Conservation (phyloP, 2,888 invertebrate species). For the Ennomos fuscantarius region DNA sequence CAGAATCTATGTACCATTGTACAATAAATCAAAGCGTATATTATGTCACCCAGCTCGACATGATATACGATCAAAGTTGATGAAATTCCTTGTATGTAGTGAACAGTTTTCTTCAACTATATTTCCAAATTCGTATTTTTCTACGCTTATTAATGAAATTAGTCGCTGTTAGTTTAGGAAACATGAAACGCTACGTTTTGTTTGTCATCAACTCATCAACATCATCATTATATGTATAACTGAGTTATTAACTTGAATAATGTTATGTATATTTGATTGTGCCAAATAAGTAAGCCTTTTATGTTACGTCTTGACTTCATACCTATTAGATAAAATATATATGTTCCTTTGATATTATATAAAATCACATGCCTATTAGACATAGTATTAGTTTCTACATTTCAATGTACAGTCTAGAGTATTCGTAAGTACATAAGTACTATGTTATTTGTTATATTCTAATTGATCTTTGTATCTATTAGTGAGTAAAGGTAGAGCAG, state of each 20-base stretch:
- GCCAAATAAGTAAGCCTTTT: slow-evolving; percentile 37
- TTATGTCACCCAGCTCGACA: slow-evolving; percentile 65
- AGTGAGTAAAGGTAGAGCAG: slow-evolving; percentile 65
- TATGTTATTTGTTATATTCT: slow-evolving; percentile 56
- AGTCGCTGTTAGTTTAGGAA: slow-evolving; percentile 39
- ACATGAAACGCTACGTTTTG: slow-evolving; percentile 31
- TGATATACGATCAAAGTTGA: slow-evolving; percentile 37
- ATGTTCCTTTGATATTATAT: slow-evolving; percentile 41
- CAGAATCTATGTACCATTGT: not conserved
- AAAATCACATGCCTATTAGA: slow-evolving; percentile 43
- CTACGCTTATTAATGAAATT: slow-evolving; percentile 59
- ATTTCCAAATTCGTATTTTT: slow-evolving; percentile 56
- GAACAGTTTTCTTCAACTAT: slow-evolving; percentile 39
- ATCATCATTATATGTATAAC: slow-evolving; percentile 23
- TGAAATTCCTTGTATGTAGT: slow-evolving; percentile 49
- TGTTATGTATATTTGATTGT: slow-evolving; percentile 30
- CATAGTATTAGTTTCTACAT: slow-evolving; percentile 50
- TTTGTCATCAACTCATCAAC: no score
- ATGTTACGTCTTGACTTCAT: slow-evolving; percentile 23
- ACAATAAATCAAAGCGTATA: slow-evolving; percentile 37
- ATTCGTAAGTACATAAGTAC: slow-evolving; percentile 42
- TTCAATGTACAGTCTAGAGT: slow-evolving; percentile 60
- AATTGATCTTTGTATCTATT: slow-evolving; percentile 60
- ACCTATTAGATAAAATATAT: slow-evolving; percentile 33
- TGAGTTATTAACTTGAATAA: slow-evolving; percentile 22